Base-by-base conservation (phyloP, 2,888 invertebrate genomes). In the Drosophila mettleri region DNA sequence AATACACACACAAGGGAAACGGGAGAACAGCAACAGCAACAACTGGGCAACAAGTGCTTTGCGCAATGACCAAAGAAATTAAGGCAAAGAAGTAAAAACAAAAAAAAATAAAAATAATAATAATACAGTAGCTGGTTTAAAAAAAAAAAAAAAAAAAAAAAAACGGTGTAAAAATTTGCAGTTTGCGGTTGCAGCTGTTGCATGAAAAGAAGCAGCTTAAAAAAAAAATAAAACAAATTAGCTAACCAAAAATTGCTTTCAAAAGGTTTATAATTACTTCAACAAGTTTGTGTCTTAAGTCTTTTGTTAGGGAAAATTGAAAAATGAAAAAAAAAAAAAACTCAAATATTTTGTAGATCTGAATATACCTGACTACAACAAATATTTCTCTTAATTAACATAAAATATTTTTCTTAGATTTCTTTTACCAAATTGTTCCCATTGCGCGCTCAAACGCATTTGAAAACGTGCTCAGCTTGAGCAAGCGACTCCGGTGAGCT, bases 31-130 rank as follows among this genome's bases (percentile, higher is more conserved):
- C 46, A 51, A 51, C 39, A 62, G 39, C 31, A 62, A 61, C 52
- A 59, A 55, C 71, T 70, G 74, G 65, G 57, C 81, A 86, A 63
- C 81, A 85, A 82, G 82, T 87, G 78, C 49, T 78, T 82, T 84
- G 87, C 85, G 78, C 87, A 82, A 86, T 73, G 72, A 61, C 72
- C 68, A 86, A 69, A 66, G 84, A 86, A 86, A 80, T 78, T 75
- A 67, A 41, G 46, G 59, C 38, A 70, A 51, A 64, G 38, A 43
- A 58, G 31, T 48, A 43, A 38, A 49, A 66, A 46, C 20, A 39
- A 69, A 59, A 53, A 41, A 68, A 83, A 64, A 45, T 20, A 51
- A 69, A 59, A 53, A 48, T 66, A 85, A n/a, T n/a, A n/a, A n/a
- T n/a, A n/a, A n/a, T n/a, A 62, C 63, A 65, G 69, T 69, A 78